Conservation (phyloP, 2,797 vertebrate genomes). For the Eulemur coronatus region DNA sequence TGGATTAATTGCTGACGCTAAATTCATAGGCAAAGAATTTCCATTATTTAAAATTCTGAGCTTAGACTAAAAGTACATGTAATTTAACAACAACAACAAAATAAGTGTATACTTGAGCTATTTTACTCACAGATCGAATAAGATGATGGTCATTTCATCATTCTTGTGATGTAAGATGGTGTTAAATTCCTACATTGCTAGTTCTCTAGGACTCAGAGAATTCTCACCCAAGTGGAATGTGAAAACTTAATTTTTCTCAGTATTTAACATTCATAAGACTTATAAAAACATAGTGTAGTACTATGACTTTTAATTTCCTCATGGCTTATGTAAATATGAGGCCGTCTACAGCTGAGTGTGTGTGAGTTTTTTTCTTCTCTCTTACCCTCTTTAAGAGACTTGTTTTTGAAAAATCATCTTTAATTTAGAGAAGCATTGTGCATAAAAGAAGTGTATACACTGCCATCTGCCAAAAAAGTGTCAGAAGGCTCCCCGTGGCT, state of each 20-base stretch:
- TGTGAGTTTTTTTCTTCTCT: not conserved
- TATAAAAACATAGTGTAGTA: slow-evolving; percentile 16
- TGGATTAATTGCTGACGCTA: not conserved
- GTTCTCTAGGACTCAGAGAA: not conserved
- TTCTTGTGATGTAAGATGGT: not conserved
- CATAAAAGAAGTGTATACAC: slow-evolving; percentile 55
- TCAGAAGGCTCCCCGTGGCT: slow-evolving; percentile 50
- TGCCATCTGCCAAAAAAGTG: slow-evolving; percentile 68
- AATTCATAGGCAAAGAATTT: not conserved
- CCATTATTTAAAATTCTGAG: not conserved
- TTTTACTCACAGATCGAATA: slow-evolving; percentile 5
- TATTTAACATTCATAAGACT: slow-evolving; percentile 19
- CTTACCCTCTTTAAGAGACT: slow-evolving; percentile 40
- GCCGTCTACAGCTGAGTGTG: slow-evolving; percentile 16
- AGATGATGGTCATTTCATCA: not conserved
- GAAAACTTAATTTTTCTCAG: slow-evolving; percentile 52
- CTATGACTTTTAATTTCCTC: slow-evolving; percentile 51
- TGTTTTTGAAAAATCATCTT: slow-evolving; percentile 71
- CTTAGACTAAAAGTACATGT: not conserved
- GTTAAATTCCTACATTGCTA: not conserved
- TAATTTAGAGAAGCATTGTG: slow-evolving; percentile 69
- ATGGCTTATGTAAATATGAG: slow-evolving; percentile 32
- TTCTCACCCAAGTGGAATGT: slow-evolving; percentile 5
- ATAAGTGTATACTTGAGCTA: not conserved
- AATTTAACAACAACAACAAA: not conserved